Evolutionary conservation across 2,888 invertebrate species (phyloP).

Genomic region (Calameuta pallipes): DNA sequence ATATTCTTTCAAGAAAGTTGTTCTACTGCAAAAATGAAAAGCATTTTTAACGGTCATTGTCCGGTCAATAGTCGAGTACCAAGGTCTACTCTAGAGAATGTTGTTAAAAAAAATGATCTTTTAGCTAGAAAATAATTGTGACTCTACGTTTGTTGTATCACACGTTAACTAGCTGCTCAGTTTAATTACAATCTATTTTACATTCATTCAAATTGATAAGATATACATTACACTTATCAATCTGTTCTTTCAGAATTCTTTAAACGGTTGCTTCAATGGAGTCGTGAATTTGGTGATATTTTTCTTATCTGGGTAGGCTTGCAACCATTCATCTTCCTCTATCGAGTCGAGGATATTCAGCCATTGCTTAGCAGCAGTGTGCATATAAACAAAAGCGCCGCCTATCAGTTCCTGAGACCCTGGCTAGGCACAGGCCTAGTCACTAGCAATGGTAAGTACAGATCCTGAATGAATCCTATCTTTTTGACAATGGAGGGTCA

Average conservation of each 20-base stretch:
- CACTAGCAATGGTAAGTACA: conserved; percentile 55
- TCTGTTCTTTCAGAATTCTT: conserved; percentile 56
- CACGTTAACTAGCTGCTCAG: not conserved
- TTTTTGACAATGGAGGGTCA: not conserved
- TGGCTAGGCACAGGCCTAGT: conserved; percentile 63
- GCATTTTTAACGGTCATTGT: conserved; percentile 49
- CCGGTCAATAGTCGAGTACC: conserved; percentile 32
- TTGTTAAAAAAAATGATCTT: not conserved
- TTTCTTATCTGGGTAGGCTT: conserved; percentile 61
- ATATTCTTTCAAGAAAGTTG: conserved; percentile 15
- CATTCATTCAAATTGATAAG: not conserved
- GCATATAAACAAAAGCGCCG: conserved; percentile 62
- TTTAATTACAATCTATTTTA: not conserved
- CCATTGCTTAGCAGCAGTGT: conserved; percentile 58
- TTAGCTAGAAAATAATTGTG: not conserved
- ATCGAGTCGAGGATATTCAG: conserved; percentile 56
- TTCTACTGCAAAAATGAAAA: conserved; percentile 37
- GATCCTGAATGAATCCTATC: not conserved
- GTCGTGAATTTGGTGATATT: conserved; percentile 53
- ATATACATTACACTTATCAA: not conserved
- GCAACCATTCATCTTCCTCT: conserved; percentile 60
- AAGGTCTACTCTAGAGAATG: not conserved
- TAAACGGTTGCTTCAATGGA: conserved; percentile 51
- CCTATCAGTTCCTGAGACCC: conserved; percentile 56
- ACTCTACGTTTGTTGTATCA: not conserved